These are phyloP conservation scores for Helarctos malayanus DNA, from an alignment of 2,797 vertebrate species.

Conservation along the genomic window DNA sequence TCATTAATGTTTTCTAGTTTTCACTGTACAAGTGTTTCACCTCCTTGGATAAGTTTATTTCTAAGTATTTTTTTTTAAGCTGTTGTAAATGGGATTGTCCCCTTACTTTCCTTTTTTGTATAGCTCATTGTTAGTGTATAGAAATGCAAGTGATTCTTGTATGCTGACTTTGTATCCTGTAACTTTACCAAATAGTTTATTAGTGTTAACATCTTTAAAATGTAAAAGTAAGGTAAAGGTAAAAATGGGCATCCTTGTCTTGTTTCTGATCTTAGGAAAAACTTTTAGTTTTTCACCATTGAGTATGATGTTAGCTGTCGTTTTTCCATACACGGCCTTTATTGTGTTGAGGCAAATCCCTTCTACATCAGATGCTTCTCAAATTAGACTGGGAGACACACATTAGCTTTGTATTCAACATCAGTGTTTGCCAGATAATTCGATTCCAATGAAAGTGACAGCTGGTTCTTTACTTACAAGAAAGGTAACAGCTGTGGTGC, in stretches of 20 bases:
- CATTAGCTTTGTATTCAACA: background rate
- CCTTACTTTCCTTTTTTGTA: background rate
- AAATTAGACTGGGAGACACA: background rate
- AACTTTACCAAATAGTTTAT: background rate
- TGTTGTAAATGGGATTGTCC: background rate
- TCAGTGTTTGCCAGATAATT: constrained; percentile 51
- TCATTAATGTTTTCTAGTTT: background rate
- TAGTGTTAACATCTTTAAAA: background rate
- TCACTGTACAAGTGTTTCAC: background rate
- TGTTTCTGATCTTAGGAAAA: background rate
- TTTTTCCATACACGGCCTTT: background rate
- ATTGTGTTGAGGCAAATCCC: background rate
- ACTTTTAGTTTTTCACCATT: background rate
- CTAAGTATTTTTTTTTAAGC: background rate
- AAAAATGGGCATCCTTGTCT: background rate
- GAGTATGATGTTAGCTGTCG: background rate
- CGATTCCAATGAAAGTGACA: constrained; percentile 52
- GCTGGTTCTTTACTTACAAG: constrained; percentile 39
- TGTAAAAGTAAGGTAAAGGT: no score
- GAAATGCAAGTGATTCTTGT: background rate
- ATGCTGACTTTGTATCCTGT: background rate
- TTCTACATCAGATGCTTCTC: background rate
- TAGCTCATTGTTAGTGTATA: background rate
- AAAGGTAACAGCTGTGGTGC: constrained; percentile 52
- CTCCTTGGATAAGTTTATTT: background rate